A percentile compares a stretch with the other conserved stretches of the same genome.
These are phyloP conservation scores for Nymphalis urticae DNA, from an alignment of 2,888 invertebrate species.

Conservation along the genomic window DNA sequence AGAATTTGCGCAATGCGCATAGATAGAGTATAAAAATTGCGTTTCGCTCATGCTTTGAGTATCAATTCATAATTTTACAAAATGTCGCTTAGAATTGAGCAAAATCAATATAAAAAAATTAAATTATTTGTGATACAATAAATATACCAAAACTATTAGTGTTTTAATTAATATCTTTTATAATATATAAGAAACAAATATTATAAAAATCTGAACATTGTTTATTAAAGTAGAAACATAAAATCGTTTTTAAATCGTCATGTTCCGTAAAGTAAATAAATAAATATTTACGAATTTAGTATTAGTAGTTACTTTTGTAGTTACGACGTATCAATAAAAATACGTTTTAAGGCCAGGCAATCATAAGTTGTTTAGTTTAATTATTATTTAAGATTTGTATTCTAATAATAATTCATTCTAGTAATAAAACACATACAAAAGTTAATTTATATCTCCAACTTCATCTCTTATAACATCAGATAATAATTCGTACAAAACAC, in stretches of 20 bases:
- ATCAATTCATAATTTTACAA: neutral
- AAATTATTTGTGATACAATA: no score
- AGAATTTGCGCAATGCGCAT: conserved; percentile 18
- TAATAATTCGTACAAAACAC: conserved; percentile 43
- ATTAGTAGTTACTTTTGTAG: no score
- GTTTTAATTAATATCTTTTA: neutral
- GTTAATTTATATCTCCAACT: conserved; percentile 32
- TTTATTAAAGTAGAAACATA: no score
- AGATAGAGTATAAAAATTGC: conserved; percentile 6
- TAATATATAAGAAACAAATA: neutral
- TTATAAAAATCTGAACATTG: no score
- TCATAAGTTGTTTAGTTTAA: no score
- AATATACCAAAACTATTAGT: no score
- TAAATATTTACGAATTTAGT: neutral
- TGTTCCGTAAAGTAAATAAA: neutral
- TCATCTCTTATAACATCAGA: conserved; percentile 41
- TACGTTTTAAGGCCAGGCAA: no score
- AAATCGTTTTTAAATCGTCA: no score
- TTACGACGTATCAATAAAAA: neutral
- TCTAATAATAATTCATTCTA: neutral
- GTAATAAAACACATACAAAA: conserved; percentile 10
- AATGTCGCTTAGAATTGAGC: no score
- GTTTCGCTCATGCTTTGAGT: neutral
- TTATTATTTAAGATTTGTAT: neutral
- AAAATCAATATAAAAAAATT: no score